Evolutionary conservation across 1,140 invertebrate genomes (phyloP), one percentile per base, ranked within the genome.

Genomic region (Geopemphigus sp.): DNA sequence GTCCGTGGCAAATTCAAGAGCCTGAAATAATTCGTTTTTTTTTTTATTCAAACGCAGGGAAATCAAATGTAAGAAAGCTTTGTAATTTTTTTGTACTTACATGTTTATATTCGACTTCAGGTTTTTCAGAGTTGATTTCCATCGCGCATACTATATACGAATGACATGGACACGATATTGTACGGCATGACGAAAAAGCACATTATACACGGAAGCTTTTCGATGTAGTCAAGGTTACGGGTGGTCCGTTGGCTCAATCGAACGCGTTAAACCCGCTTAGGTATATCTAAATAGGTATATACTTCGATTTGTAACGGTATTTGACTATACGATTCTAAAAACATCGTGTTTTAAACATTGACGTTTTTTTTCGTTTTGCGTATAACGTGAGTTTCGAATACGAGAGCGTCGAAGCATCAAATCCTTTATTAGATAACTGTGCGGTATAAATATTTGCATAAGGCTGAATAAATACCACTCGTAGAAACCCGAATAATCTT

Each of bases 151-250:
- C 24, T 15, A 14, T 19, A 53, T 26, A 66, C 39, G 45, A 53
- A 53, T 53, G 66, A 24, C 8, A 39, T 8, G 32, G 19, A 6
- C 15, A 24, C 5, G 11, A 45, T 66, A 15, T 66, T 19, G 4
- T 39, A 39, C 8, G 8, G 3, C 8, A 39, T 39, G 10, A 0
- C 5, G 19, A 66, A 66, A 15, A 11, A 64, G 19, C 19, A 14
- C n/a, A 66, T 39, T 26, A 8, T 39, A 39, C 32, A 39, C 19
- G 19, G n/a, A 72, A 15, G 32, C 50, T 1, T 59, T 29, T 45
- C 11, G 8, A 39, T 32, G 73, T 76, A 59, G 73, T 61, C 73
- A 76, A 76, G 73, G 73, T 76, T 59, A 76, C 73, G 22, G n/a
- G n/a, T 5, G 19, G 26, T 19, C 1, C 12, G 47, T 73, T n/a